Percentiles rank a stretch among this genome's conserved stretches.
These are phyloP conservation scores for Serinus canaria DNA, from an alignment of 2,113 vertebrate species.

Conservation along the genomic window DNA sequence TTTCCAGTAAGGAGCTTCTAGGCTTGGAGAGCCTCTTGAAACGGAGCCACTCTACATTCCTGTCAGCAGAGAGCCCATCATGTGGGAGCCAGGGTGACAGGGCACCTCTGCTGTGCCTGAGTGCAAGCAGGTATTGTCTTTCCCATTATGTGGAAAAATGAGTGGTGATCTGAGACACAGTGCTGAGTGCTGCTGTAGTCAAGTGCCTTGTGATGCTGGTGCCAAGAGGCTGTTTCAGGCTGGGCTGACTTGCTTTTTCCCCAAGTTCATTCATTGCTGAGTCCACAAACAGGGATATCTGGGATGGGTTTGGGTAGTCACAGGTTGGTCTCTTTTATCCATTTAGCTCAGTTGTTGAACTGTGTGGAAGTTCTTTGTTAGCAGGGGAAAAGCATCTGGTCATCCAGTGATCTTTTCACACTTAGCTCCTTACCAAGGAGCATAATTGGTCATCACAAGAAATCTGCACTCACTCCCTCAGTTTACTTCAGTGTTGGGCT, in stretches of 20 bases:
- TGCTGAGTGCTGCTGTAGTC: neutral
- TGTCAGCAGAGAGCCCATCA: neutral
- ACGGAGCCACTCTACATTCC: neutral
- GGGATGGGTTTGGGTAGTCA: neutral
- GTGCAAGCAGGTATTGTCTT: neutral
- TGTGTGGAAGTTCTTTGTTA: neutral
- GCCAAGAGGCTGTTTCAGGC: neutral
- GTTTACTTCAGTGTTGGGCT: neutral
- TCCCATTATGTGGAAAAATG: neutral
- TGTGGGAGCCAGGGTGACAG: neutral
- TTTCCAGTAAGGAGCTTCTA: neutral
- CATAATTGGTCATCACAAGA: accelerated
- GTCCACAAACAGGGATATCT: neutral
- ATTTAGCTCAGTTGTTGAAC: neutral
- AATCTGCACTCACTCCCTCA: neutral
- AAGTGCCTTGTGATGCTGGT: neutral
- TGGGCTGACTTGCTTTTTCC: neutral
- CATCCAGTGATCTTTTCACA: neutral
- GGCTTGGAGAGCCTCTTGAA: neutral
- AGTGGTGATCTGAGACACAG: neutral
- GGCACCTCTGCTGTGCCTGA: neutral
- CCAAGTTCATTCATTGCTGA: neutral
- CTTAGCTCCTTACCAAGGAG: neutral
- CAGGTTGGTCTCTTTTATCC: neutral
- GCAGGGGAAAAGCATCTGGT: neutral